phyloP scores from a whole-genome alignment of 2,797 vertebrate species.

The Ctenopoma multispine region DNA sequence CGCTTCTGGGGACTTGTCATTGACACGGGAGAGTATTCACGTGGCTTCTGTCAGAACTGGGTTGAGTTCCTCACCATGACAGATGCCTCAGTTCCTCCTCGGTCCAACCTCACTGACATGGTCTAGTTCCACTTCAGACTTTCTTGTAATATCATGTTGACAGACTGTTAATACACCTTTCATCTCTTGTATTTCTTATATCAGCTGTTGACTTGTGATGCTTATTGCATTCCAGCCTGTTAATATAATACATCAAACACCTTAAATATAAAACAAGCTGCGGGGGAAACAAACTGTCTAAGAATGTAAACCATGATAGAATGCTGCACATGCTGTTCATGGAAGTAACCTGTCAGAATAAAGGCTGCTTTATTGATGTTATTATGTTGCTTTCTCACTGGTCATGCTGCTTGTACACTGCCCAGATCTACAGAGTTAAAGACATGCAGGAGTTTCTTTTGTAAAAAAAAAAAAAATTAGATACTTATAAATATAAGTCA shows the following conservation, averaged over 20 bases:
- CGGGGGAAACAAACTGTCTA: too few relatives aligned
- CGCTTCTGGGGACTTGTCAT: slow-evolving; percentile 89
- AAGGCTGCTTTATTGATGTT: slow-evolving; percentile 29
- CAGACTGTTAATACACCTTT: neutral
- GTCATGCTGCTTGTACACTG: slow-evolving; percentile 5
- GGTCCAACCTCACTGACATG: slow-evolving; percentile 67
- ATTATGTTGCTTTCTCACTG: slow-evolving; percentile 11
- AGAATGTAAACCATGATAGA: neutral
- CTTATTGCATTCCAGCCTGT: slow-evolving; percentile 14
- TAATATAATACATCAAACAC: neutral
- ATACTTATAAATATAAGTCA: slow-evolving; percentile 1
- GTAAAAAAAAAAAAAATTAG: too few relatives aligned
- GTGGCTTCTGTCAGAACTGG: slow-evolving; percentile 93
- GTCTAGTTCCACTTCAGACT: slow-evolving; percentile 71
- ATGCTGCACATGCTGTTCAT: too few relatives aligned
- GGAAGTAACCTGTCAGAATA: slow-evolving; percentile 4
- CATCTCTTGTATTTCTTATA: slow-evolving; percentile 9
- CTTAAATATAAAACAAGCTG: neutral
- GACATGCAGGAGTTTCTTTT: neutral
- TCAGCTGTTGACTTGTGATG: slow-evolving; percentile 2
- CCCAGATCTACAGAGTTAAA: slow-evolving; percentile 9
- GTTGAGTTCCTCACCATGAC: slow-evolving; percentile 91
- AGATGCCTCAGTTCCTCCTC: slow-evolving; percentile 47
- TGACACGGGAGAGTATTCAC: slow-evolving; percentile 89
- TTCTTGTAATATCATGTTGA: neutral